Evolutionary conservation across 2,797 vertebrate genomes (phyloP), one percentile per base, ranked within the genome.

Genomic region (Platalea minor): DNA sequence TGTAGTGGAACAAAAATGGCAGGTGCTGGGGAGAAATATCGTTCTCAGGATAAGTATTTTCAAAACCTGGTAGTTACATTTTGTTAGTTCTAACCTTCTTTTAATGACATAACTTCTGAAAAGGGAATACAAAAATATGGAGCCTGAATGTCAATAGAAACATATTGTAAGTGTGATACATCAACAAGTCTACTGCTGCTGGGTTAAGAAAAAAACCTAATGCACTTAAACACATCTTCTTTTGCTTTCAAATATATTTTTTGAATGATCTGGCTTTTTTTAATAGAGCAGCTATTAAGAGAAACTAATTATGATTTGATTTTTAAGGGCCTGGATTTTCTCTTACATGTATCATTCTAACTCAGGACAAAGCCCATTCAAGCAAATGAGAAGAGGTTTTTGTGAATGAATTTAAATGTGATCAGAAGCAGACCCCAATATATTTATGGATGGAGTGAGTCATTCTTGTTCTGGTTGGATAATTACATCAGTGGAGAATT

Each of bases 371-470:
- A 88, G n/a, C 41, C 88, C 81, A 92, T 95, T 91, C 92, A 88
- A 78, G 46, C 73, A 80, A 93, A 73, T 83, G 64, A 95, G 82
- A 93, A 86, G 78, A 85, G 91, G 61, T 29, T 93, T 77, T 80
- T 82, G 59, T 75, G 93, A 89, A 87, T 0, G 0, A 82, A 37
- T 85, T 91, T 76, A 74, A 91, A 61, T 17, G 43, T 31, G 57
- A 84, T 75, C 85, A 48, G 61, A 95, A 80, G 59, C 72, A 93
- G 72, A 50, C 35, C 61, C 37, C 24, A 6, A 83, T 93, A 57
- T 91, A 92, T 94, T 93, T 96, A 94, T 86, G 89, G 95, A 43
- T 25, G 15, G 79, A 84, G 26, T 89, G 94, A 95, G 76, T 93
- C 78, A 95, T 79, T 91, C 73, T 64, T 86, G 54, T 63, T 93